phyloP scores from a whole-genome alignment of 1,140 invertebrate genomes.

The Papilio aristodemus region DNA sequence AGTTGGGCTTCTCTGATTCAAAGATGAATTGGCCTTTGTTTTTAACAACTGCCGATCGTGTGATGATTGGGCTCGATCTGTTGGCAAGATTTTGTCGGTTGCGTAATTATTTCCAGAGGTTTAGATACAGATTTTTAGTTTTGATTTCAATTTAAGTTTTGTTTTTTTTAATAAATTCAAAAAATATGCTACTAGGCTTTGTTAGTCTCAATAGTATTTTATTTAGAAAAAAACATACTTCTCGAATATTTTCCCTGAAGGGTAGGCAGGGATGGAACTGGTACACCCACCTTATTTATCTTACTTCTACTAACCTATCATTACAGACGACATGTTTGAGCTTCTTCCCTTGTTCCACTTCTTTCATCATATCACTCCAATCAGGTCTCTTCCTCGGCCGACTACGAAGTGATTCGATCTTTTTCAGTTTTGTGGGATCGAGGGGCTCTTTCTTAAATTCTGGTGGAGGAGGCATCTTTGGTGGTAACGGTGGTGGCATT shows the following conservation, averaged over 20 bases:
- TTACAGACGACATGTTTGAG: conserved; percentile 91
- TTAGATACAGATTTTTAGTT: no score
- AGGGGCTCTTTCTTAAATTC: conserved; percentile 78
- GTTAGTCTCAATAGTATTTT: no score
- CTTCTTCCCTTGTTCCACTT: conserved; percentile 89
- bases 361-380: conserved; percentile 94
- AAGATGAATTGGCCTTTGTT: conserved; percentile 91
- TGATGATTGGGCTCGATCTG: conserved; percentile 83
- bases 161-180: no score
- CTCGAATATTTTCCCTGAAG: no score
- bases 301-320: conserved; percentile 82
- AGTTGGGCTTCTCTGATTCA: conserved; percentile 91
- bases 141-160: no score
- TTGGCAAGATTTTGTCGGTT: conserved; percentile 31
- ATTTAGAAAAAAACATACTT: no score
- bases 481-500: conserved; percentile 84
- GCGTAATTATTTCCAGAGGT: no score
- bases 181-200: no score
- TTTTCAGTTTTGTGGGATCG: conserved; percentile 80
- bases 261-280: no score
- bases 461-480: conserved; percentile 87
- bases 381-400: conserved; percentile 90
- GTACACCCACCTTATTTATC: no score
- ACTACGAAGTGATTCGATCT: conserved; percentile 84
- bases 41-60: conserved; percentile 83